Evolutionary conservation across 2,888 invertebrate genomes (phyloP).

Genomic region (Drosophila fungiperda): DNA sequence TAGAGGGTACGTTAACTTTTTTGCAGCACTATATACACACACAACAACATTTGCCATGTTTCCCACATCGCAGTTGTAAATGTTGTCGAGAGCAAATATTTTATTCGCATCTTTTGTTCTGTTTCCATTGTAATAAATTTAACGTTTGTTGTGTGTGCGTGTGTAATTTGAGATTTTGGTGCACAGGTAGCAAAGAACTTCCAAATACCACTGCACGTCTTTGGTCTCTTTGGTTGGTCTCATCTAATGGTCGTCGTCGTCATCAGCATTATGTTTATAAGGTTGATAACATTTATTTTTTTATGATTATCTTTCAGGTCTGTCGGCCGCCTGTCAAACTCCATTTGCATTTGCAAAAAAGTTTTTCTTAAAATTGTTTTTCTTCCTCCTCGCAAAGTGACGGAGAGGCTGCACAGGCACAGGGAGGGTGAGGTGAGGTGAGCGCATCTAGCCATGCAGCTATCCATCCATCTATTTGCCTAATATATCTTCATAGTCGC

Average conservation of each 20-base stretch:
- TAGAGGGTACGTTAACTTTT: slow-evolving; percentile 55
- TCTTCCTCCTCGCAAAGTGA: neutral
- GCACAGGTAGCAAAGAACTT: slow-evolving; percentile 55
- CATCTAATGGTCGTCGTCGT: slow-evolving; percentile 63
- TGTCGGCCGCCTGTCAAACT: slow-evolving; percentile 66
- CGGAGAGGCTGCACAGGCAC: neutral
- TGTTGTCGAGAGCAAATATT: slow-evolving; percentile 58
- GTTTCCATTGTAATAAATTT: slow-evolving; percentile 75
- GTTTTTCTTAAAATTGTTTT: slow-evolving; percentile 62
- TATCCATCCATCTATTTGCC: slow-evolving; percentile 78
- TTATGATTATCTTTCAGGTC: slow-evolving; percentile 65
- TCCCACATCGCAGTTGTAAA: slow-evolving; percentile 30
- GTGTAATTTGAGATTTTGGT: slow-evolving; percentile 69
- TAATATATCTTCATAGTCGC: slow-evolving; percentile 82
- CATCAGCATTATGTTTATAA: slow-evolving; percentile 45
- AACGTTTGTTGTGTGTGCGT: slow-evolving; percentile 32
- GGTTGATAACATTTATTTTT: slow-evolving; percentile 53
- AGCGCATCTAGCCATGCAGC: slow-evolving; percentile 44
- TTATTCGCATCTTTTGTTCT: slow-evolving; percentile 72
- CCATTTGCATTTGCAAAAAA: slow-evolving; percentile 78
- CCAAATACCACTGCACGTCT: slow-evolving; percentile 17
- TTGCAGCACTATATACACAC: slow-evolving; percentile 53
- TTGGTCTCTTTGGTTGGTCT: slow-evolving; percentile 24
- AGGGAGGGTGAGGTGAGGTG: neutral
- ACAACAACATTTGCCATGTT: slow-evolving; percentile 42